Conservation (phyloP, 2,888 invertebrate genomes). For the Strigamia maritima region DNA sequence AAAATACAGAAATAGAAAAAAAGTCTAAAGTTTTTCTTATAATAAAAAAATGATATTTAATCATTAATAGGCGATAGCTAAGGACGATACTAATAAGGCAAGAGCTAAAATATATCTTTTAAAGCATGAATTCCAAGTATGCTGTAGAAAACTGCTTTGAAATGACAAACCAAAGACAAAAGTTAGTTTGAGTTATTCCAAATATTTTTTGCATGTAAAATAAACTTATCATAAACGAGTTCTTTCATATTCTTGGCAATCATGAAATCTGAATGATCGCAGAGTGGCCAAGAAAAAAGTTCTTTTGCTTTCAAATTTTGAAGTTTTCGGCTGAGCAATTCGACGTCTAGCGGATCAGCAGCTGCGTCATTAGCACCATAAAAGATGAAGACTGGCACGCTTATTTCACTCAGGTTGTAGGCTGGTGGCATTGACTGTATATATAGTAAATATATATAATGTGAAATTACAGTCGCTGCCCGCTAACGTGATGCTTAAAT, state of each 20-base stretch:
- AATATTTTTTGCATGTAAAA: not conserved
- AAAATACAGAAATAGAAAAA: no score
- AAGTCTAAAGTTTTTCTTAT: no score
- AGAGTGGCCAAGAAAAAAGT: not conserved
- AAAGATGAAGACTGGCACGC: not conserved
- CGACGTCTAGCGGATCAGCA: not conserved
- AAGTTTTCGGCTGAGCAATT: not conserved
- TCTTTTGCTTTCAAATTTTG: not conserved
- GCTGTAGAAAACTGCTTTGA: no score
- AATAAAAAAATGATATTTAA: no score
- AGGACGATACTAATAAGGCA: no score
- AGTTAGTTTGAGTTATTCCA: no score
- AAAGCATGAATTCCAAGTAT: no score
- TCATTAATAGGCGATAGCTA: no score
- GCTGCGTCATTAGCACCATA: not conserved
- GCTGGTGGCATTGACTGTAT: not conserved
- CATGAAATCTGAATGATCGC: not conserved
- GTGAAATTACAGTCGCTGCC: no score
- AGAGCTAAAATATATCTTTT: no score
- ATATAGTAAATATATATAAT: not conserved
- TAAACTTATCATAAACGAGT: not conserved
- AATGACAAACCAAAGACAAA: no score
- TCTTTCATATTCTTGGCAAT: not conserved
- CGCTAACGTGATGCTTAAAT: no score
- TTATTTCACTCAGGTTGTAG: not conserved